These are phyloP conservation scores for Papilio demoleus DNA, from an alignment of 2,888 invertebrate genomes.

Conservation along the genomic window DNA sequence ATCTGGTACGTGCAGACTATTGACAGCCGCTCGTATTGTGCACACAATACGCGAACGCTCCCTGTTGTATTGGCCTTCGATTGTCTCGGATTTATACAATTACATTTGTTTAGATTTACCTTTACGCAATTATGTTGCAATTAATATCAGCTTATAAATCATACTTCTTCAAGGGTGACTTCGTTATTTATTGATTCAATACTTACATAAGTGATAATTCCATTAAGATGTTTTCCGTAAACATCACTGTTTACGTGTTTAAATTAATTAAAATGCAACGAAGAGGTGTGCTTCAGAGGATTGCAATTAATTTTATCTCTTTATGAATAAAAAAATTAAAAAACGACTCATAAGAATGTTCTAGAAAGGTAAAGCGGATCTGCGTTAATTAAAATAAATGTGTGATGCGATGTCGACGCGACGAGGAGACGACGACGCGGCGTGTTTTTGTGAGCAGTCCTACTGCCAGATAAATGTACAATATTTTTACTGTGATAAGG, in stretches of 20 bases:
- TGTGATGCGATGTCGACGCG: not conserved
- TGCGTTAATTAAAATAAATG: constrained; percentile 11
- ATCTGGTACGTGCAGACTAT: not conserved
- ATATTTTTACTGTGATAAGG: not conserved
- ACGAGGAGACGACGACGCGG: not conserved
- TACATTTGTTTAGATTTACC: not conserved
- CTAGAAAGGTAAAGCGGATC: not conserved
- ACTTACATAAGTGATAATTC: too few species aligned
- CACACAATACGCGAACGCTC: not conserved
- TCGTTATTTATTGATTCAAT: too few species aligned
- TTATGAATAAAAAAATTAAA: not conserved
- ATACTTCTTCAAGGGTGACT: too few species aligned
- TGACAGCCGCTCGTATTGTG: not conserved
- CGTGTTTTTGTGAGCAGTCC: not conserved
- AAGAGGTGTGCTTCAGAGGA: not conserved
- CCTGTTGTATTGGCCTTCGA: not conserved
- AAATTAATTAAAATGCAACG: constrained; percentile 4
- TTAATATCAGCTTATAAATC: too few species aligned
- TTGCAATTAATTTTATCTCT: constrained; percentile 22
- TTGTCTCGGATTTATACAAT: not conserved
- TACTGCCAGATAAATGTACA: not conserved
- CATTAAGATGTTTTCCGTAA: not conserved
- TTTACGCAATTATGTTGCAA: too few species aligned
- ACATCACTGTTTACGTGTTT: not conserved
- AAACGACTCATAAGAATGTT: constrained; percentile 5